These are phyloP conservation scores for Ailurus styani DNA, from an alignment of 2,113 vertebrate species.

Conservation along the genomic window DNA sequence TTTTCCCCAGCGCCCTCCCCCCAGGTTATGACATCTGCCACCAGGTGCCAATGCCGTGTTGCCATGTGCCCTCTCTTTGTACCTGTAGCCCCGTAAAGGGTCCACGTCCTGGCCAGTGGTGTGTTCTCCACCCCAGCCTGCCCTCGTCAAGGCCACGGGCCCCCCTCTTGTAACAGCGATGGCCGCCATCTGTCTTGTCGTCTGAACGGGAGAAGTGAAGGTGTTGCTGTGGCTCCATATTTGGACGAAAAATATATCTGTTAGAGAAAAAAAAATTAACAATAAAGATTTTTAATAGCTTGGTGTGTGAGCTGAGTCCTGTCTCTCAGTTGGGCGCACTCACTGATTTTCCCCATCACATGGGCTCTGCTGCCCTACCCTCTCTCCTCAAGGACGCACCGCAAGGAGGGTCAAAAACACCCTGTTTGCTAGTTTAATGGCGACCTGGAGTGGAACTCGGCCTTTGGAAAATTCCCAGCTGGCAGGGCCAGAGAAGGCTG, in stretches of 20 bases:
- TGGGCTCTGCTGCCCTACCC: background rate
- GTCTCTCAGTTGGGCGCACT: background rate
- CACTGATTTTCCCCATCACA: rapidly evolving
- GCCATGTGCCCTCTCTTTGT: background rate
- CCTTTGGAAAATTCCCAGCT: background rate
- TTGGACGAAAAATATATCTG: constrained; percentile 67
- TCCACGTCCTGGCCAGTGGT: rapidly evolving
- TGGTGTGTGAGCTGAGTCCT: background rate
- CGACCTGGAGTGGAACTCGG: background rate
- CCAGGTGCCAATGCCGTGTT: background rate
- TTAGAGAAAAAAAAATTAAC: background rate
- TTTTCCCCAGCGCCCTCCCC: background rate
- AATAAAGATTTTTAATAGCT: constrained; percentile 75
- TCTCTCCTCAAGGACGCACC: background rate
- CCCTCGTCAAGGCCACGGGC: background rate
- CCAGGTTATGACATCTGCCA: background rate
- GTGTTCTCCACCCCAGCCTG: background rate
- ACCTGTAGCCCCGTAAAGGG: background rate
- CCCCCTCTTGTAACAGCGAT: background rate
- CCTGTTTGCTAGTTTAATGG: too few relatives aligned
- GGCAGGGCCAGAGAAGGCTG: background rate
- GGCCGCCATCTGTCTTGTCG: constrained; percentile 51
- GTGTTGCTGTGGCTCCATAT: constrained; percentile 65
- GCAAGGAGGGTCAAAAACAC: background rate
- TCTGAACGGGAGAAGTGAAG: constrained; percentile 52